A percentile compares a stretch with the other conserved stretches of the same genome.
phyloP scores from a whole-genome alignment of 2,888 invertebrate species.

The Resseliella maxima region DNA sequence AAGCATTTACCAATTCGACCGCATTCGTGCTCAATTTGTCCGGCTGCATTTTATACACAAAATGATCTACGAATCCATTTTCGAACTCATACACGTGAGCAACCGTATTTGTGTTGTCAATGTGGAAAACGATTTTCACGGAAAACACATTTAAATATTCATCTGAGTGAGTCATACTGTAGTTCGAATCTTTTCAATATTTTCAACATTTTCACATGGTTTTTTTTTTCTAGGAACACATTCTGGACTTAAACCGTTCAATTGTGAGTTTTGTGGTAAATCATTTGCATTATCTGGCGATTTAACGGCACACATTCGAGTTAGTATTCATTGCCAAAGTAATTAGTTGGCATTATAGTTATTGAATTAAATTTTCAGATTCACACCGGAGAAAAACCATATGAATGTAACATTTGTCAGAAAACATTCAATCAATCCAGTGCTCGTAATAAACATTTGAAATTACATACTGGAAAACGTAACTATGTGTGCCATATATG shows the following conservation, averaged over 20 bases:
- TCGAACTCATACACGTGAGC: conserved; percentile 8
- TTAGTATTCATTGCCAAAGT: neutral
- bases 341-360: neutral
- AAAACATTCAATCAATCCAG: conserved; percentile 23
- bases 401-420: neutral
- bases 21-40: neutral
- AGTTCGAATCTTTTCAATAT: no score
- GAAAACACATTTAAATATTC: conserved; percentile 34
- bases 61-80: neutral
- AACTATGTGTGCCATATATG: neutral
- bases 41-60: neutral
- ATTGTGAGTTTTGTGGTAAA: neutral
- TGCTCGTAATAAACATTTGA: neutral
- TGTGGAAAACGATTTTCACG: conserved; percentile 50
- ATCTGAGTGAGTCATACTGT: neutral
- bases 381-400: conserved; percentile 32
- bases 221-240: conserved; percentile 26
- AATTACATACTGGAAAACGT: neutral
- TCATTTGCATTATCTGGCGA: conserved; percentile 12
- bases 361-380: neutral
- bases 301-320: conserved; percentile 52
- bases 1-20: neutral
- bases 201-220: no score
- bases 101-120: conserved; percentile 14
- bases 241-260: neutral